Evolutionary conservation across 1,140 invertebrate species (phyloP), one percentile per base, ranked within the genome.

Genomic region (Cyclargus thomasi): DNA sequence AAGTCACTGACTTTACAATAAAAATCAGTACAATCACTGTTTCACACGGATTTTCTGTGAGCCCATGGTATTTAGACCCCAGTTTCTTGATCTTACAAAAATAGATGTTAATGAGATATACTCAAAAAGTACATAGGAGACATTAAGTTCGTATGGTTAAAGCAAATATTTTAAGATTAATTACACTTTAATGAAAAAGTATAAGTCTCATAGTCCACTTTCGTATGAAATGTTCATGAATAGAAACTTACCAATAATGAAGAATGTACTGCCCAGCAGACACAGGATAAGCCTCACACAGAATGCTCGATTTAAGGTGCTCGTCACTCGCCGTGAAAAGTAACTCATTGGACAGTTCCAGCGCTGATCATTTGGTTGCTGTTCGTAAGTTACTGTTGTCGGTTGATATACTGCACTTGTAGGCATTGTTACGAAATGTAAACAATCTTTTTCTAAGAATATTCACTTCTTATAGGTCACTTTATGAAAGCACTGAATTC

Each of bases 361-460:
- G 66, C 91, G 77, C 68, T 88, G 86, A 65, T 85, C 90, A 77
- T 76, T 90, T 53, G 88, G 91, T 75, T 92, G 92, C 71, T 90
- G 92, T 77, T 94, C 93, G 80, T 94, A 95, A 64, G 93, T 94
- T 53, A 94, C 93, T 67, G 94, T 95, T 62, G 94, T 95, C 0
- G 94, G 94, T 81, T 94, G 94, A 86, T 95, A 95, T 22, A 95
- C 94, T 59, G 93, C 93, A 75, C 93, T 93, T 66, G 92, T 92
- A 70, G 93, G 93, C 93, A 94, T 94, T 73, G 73, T 89, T 59
- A 20, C 14, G 18, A 20, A 72, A 74, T 59, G 55, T 14, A 68
- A 35, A 63, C 23, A 66, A 66, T 57, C 29, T 57, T 3, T 66
- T 63, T 67, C 55, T 53, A 62, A 67, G 63, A 69, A 73, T 57